These are phyloP conservation scores for Rhinoderma darwinii DNA, from an alignment of 2,113 vertebrate genomes.

Conservation along the genomic window DNA sequence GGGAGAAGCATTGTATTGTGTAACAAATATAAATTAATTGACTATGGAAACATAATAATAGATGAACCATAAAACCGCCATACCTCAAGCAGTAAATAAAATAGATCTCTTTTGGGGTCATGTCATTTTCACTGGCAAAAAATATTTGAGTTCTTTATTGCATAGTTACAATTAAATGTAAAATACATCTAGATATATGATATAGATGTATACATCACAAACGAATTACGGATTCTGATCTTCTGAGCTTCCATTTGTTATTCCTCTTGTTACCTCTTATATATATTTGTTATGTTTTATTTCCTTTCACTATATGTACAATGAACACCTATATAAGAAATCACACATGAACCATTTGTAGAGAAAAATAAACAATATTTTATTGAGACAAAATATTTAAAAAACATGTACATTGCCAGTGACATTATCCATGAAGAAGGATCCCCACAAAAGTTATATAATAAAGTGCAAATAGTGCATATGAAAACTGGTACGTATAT, in stretches of 20 bases:
- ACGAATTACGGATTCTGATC: neutral
- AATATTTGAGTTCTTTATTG: constrained; percentile 26
- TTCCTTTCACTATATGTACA: neutral
- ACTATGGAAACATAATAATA: constrained; percentile 75
- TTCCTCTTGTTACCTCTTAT: neutral
- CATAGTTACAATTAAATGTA: constrained; percentile 26
- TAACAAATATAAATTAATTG: constrained; percentile 76
- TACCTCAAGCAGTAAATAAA: constrained; percentile 81
- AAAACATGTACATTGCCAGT: no score
- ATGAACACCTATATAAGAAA: neutral
- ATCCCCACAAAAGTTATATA: no score
- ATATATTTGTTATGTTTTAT: neutral
- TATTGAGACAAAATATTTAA: no score
- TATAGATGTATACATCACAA: neutral
- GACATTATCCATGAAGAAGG: no score
- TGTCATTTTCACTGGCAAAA: constrained; percentile 28
- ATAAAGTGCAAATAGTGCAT: no score
- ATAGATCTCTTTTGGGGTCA: constrained; percentile 16
- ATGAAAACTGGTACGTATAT: no score
- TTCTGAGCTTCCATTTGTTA: neutral
- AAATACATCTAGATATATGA: neutral
- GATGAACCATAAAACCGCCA: constrained; percentile 77
- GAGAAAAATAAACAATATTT: no score
- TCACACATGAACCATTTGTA: no score
- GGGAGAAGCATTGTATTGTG: constrained; percentile 77